Percentiles rank a stretch among this genome's conserved stretches.
Conservation (phyloP, 1,140 invertebrate genomes). For the Drosophila nasuta region DNA sequence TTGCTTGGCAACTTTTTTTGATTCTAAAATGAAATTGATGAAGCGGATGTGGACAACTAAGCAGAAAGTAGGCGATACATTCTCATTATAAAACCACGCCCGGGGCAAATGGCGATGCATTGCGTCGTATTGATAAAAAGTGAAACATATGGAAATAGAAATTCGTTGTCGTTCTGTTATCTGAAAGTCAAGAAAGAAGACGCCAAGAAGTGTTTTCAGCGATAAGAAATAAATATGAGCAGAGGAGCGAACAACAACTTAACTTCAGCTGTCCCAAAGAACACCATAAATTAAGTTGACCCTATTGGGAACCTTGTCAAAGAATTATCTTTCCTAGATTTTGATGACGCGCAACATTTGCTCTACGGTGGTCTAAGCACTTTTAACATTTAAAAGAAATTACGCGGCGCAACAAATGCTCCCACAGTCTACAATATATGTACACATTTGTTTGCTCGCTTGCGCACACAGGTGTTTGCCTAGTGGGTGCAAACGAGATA, state of each 20-base stretch:
- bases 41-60: conserved; percentile 63
- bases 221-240: conserved; percentile 22
- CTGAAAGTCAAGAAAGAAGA: conserved; percentile 12
- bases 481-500: conserved; percentile 28
- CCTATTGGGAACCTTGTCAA: conserved; percentile 23
- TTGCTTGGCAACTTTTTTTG: conserved; percentile 52
- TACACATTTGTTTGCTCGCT: conserved; percentile 35
- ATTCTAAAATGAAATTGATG: conserved; percentile 33
- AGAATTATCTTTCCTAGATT: conserved; percentile 27
- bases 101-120: conserved; percentile 28
- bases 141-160: conserved; percentile 51
- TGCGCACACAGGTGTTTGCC: conserved; percentile 39
- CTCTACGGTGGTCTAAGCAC: conserved; percentile 19
- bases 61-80: conserved; percentile 18
- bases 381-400: conserved; percentile 50
- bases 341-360: conserved; percentile 44
- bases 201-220: conserved; percentile 13
- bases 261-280: background rate
- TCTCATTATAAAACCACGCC: conserved; percentile 51
- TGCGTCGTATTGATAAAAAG: conserved; percentile 59
- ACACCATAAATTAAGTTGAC: conserved; percentile 16
- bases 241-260: background rate
- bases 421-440: conserved; percentile 1
- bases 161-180: conserved; percentile 27
- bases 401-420: conserved; percentile 50